Evolutionary conservation across 2,113 vertebrate species (phyloP), one percentile per base, ranked within the genome.

Genomic region (Scatophagus argus): DNA sequence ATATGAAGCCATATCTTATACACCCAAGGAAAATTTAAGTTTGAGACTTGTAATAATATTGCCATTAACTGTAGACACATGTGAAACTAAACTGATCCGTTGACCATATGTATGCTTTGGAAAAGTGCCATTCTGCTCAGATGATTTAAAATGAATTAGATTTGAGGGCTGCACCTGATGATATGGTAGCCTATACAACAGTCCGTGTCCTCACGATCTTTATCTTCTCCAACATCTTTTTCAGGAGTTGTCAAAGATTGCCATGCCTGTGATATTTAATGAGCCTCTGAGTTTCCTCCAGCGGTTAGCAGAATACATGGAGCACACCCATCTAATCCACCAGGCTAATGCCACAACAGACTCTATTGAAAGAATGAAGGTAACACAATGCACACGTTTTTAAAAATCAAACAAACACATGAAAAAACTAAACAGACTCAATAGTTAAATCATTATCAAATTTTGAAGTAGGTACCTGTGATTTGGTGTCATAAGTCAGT

Each of bases 281-380:
- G 98, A 99, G 93, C 98, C 98, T 0, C 89, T 99, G 91, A 99
- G 98, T 92, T 99, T 99, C 87, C 96, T 99, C 0, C 98, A 99
- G 90, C 94, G 98, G 6, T 92, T 99, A 3, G 96, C 96, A 0
- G 98, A 99, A 64, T 99, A 99, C 51, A 99, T 99, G 98, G 98
- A 99, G 89, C 98, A 99, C 62, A 99, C 98, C 0, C 97, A 98
- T 92, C 97, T 99, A 95, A 97, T 99, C 93, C 97, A 98, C 89
- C 97, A 97, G 90, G 97, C 98, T 86, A 98, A 96, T 64, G 92
- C 94, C 0, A 91, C 95, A 2, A 91, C 96, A 14, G 96, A 97
- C 90, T 95, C 97, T 0, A 85, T 96, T 0, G 96, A 99, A 86
- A 89, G 98, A 71, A 98, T 99, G 97, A 97, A 99, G 97, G 98